phyloP scores from a whole-genome alignment of 1,140 invertebrate species.

The Yoshiicerus persimilis region DNA sequence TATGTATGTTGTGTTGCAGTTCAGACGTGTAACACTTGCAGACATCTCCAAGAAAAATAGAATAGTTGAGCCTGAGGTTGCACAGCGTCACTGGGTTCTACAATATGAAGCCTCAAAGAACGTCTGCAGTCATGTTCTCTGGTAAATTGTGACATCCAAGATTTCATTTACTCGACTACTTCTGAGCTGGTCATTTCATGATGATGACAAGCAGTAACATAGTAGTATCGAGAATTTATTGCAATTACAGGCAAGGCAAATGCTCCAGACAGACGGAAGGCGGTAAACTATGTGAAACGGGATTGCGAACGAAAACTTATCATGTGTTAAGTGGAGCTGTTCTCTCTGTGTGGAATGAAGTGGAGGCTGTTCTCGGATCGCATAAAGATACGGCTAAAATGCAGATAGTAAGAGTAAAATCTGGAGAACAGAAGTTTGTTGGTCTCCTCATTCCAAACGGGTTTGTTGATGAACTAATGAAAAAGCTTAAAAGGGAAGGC shows the following conservation, averaged over 20 bases:
- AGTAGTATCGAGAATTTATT: constrained; percentile 10
- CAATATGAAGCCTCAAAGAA: constrained; percentile 82
- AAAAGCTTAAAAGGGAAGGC: background rate
- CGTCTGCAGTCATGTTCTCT: constrained; percentile 89
- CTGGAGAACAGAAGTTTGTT: constrained; percentile 80
- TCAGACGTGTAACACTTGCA: constrained; percentile 74
- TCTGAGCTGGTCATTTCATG: background rate
- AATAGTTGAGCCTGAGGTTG: constrained; percentile 69
- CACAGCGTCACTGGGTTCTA: constrained; percentile 83
- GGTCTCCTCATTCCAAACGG: constrained; percentile 55
- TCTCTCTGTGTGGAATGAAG: constrained; percentile 89
- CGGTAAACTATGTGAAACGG: constrained; percentile 87
- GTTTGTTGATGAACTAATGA: background rate
- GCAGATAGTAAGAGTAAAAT: constrained; percentile 94
- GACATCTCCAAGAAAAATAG: constrained; percentile 94
- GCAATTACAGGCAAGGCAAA: constrained; percentile 68
- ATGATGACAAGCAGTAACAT: background rate
- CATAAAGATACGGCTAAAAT: constrained; percentile 74
- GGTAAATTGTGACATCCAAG: constrained; percentile 57
- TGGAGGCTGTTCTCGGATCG: constrained; percentile 75
- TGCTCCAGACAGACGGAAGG: constrained; percentile 72
- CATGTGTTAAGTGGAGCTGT: constrained; percentile 93
- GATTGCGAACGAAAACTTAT: constrained; percentile 84
- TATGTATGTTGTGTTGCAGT: background rate
- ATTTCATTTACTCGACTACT: constrained; percentile 27